Evolutionary conservation across 1,140 invertebrate genomes (phyloP), one percentile per base, ranked within the genome.

Genomic region (Lordiphosa clarofinis): DNA sequence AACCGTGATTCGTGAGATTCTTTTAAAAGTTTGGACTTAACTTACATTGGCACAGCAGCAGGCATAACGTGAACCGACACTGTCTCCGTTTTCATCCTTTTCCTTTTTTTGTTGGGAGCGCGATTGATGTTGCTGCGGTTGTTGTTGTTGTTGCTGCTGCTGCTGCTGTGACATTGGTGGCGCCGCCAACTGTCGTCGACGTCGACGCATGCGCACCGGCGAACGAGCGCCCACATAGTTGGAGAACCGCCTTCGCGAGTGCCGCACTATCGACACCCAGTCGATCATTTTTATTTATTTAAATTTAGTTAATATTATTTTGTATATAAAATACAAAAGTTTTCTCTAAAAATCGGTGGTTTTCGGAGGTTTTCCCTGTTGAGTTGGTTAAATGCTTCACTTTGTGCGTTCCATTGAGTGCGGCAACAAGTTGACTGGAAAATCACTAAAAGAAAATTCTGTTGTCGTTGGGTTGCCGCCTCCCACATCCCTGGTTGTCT

Each of bases 211-310:
- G 89, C 92, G 93, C 42, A 90, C 90, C 7, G 93, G 93, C 36
- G 93, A 92, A 35, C 88, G 81, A 9, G 91, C 90, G 78, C 92
- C 93, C 86, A 94, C 92, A 81, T 94, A 94, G 88, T 93, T 93
- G 56, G 93, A 94, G 87, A 95, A 94, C 28, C 93, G 90, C 33
- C 94, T 91, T 21, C 92, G 89, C 36, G 93, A 94, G 72, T 94
- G 92, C 49, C 93, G 91, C 28, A 94, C 93, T 56, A 94, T 94
- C 57, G 93, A 94, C 57, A 95, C 93, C 94, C 94, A 95, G 90
- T 95, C 94, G 71, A 95, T 94, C 94, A 95, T 95, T 19, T 19
- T 19, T 47, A 49, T 62, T 28, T 46, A 3, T 1, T 15, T 15
- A 1, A 15, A 15, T 54, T 68, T 33, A 19, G n/a, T 39, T 13